phyloP scores from a whole-genome alignment of 2,888 invertebrate species.

The Junonia oenone region DNA sequence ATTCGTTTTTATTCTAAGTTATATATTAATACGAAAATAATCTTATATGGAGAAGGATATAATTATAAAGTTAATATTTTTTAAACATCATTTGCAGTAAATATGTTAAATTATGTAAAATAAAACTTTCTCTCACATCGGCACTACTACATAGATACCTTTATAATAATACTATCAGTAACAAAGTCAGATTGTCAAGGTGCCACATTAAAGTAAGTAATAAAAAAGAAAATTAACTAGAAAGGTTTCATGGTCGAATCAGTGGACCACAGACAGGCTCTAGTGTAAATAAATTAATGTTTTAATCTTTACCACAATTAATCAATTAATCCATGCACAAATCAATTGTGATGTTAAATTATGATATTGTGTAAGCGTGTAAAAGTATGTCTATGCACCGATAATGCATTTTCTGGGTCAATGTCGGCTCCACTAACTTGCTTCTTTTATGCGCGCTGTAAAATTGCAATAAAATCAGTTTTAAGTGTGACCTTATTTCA shows the following conservation, averaged over 20 bases:
- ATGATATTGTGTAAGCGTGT: not conserved
- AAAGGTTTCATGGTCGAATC: no score
- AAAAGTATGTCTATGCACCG: not conserved
- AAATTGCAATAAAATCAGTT: not conserved
- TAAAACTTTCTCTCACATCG: no score
- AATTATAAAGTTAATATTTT: no score
- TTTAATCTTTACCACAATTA: not conserved
- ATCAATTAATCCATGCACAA: not conserved
- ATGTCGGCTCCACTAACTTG: slow-evolving; percentile 15
- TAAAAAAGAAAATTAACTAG: not conserved
- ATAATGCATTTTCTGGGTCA: slow-evolving; percentile 19
- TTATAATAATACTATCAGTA: no score
- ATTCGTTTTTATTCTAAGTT: no score
- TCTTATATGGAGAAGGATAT: no score
- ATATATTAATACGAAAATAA: no score
- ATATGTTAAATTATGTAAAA: no score
- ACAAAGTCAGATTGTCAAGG: no score
- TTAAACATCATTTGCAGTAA: no score
- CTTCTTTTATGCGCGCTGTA: not conserved
- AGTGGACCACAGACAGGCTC: not conserved
- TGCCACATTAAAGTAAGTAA: no score
- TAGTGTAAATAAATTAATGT: not conserved
- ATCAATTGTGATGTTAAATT: not conserved
- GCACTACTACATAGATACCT: no score
- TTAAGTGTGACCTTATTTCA: not conserved